phyloP scores from a whole-genome alignment of 2,888 invertebrate genomes.

The Andrena haemorrhoa region DNA sequence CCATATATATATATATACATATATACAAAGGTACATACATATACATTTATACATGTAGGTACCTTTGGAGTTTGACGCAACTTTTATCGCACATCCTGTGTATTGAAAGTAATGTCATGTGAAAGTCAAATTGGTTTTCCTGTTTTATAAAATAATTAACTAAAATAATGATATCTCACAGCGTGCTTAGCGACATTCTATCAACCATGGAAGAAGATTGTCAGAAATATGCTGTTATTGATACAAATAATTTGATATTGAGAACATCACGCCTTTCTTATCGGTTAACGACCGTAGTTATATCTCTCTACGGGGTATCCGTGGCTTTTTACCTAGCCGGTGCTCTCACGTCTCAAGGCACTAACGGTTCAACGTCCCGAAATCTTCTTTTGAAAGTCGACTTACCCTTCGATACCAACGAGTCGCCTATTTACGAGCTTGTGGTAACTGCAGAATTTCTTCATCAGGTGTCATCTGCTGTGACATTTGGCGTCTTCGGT shows the following conservation, averaged over 20 bases:
- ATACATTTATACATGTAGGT: too few relatives aligned
- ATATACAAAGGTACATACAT: too few relatives aligned
- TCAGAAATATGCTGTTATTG: constrained; percentile 27
- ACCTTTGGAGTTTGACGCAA: too few relatives aligned
- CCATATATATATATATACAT: too few relatives aligned
- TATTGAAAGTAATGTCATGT: too few relatives aligned
- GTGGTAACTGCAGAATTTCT: constrained; percentile 43
- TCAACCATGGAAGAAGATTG: constrained; percentile 48
- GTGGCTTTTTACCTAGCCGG: constrained; percentile 17
- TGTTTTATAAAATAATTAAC: neutral
- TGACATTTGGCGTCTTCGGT: constrained; percentile 28
- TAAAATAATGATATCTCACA: constrained; percentile 26
- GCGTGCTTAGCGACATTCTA: constrained; percentile 40
- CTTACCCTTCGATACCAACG: constrained; percentile 42
- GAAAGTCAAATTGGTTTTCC: too few relatives aligned
- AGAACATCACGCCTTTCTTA: constrained; percentile 35
- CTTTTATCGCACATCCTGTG: too few relatives aligned
- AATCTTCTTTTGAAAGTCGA: constrained; percentile 52
- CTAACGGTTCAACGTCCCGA: neutral
- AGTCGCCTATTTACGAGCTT: constrained; percentile 35
- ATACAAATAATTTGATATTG: constrained; percentile 26
- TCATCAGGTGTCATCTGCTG: constrained; percentile 39
- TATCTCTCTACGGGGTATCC: neutral
- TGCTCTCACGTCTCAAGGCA: neutral
- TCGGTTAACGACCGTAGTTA: constrained; percentile 36